Evolutionary conservation across 1,140 invertebrate species (phyloP).

Genomic region (Phenacoccus solenopsis): DNA sequence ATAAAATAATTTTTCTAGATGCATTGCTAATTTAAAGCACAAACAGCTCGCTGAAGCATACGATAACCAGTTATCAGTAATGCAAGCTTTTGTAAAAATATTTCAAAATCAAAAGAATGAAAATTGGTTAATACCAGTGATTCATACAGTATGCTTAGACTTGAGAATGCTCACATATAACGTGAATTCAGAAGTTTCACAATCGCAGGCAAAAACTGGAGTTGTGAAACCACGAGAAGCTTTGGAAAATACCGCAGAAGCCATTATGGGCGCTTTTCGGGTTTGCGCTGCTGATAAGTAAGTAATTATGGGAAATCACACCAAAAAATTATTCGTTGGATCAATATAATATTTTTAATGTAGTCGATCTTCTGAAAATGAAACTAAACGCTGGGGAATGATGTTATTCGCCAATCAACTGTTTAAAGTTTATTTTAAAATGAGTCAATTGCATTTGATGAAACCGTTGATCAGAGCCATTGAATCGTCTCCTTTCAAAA

Average conservation of each 20-base stretch:
- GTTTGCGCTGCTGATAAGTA: constrained; percentile 90
- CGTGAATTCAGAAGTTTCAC: constrained; percentile 46
- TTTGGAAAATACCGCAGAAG: constrained; percentile 86
- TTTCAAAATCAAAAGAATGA: constrained; percentile 84
- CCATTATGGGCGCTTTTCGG: constrained; percentile 85
- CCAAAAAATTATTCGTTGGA: neutral
- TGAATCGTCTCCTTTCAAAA: constrained; percentile 77
- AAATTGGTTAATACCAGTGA: constrained; percentile 86
- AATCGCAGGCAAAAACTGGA: constrained; percentile 37
- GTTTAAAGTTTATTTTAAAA: constrained; percentile 94
- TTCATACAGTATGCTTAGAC: constrained; percentile 81
- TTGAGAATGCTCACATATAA: constrained; percentile 67
- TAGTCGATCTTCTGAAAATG: constrained; percentile 63
- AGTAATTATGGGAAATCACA: constrained; percentile 25
- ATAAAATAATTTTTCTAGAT: neutral
- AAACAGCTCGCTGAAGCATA: constrained; percentile 64
- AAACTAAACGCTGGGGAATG: constrained; percentile 93
- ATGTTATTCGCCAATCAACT: constrained; percentile 90
- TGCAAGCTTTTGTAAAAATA: constrained; percentile 67
- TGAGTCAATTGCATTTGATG: constrained; percentile 92
- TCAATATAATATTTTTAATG: too few species aligned
- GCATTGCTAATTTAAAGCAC: constrained; percentile 30
- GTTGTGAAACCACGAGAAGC: constrained; percentile 55
- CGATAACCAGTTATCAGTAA: constrained; percentile 58
- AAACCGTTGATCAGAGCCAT: constrained; percentile 94